Conservation (phyloP, 35 echinoderm and acorn worm genomes). For the Lytechinus pictus region DNA sequence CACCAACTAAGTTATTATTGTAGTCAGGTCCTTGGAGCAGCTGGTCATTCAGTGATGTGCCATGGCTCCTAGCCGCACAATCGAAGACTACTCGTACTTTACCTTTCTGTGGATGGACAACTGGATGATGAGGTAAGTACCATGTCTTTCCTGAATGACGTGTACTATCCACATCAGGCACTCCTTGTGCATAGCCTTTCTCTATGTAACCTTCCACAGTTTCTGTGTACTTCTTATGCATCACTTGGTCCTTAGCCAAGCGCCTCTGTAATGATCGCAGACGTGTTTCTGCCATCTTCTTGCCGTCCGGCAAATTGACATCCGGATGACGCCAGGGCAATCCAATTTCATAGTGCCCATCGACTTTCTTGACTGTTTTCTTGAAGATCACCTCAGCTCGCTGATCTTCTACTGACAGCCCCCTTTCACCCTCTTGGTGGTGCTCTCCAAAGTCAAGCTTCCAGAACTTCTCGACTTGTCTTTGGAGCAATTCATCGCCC, state of each 20-base stretch:
- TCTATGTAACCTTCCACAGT: slow-evolving; percentile 18
- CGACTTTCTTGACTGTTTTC: background rate
- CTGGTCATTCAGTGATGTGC: slow-evolving; percentile 65
- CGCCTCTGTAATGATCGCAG: slow-evolving; percentile 10
- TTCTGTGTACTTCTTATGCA: slow-evolving; percentile 50
- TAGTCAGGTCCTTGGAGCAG: slow-evolving; percentile 66
- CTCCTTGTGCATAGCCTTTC: slow-evolving; percentile 53
- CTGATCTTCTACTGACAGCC: slow-evolving; percentile 61
- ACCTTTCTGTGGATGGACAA: slow-evolving; percentile 50
- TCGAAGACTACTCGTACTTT: slow-evolving; percentile 61
- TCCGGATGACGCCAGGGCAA: slow-evolving; percentile 37
- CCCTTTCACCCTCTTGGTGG: background rate
- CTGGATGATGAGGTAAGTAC: slow-evolving; percentile 63
- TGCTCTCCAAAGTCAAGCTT: slow-evolving; percentile 51
- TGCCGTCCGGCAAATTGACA: background rate
- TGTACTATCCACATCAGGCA: background rate
- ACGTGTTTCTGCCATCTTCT: slow-evolving; percentile 40
- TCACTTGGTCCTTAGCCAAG: background rate
- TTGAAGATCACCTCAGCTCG: slow-evolving; percentile 20
- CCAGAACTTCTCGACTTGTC: slow-evolving; percentile 51
- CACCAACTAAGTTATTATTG: slow-evolving; percentile 60
- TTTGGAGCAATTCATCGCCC: background rate
- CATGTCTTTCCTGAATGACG: slow-evolving; percentile 21
- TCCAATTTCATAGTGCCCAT: slow-evolving; percentile 44
- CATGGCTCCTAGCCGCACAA: slow-evolving; percentile 49